A percentile compares a stretch with the other conserved stretches of the same genome.
These are phyloP conservation scores for Ferrisia virgata DNA, from an alignment of 2,888 invertebrate genomes.

Conservation along the genomic window DNA sequence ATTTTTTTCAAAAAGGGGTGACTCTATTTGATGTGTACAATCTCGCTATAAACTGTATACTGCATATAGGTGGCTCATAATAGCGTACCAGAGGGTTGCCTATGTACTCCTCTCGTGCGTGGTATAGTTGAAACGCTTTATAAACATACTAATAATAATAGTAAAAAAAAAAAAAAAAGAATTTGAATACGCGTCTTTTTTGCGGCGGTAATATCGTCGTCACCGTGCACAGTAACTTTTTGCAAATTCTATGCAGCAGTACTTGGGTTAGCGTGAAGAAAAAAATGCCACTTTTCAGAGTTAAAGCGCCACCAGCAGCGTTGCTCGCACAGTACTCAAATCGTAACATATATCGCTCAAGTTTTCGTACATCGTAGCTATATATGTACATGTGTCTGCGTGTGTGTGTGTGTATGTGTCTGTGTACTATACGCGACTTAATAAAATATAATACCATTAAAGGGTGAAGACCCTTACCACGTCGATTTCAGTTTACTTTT, in stretches of 20 bases:
- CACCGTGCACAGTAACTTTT: background rate
- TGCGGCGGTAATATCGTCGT: background rate
- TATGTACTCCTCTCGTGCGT: too few species aligned
- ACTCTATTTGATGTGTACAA: conserved; percentile 1
- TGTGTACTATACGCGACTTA: background rate
- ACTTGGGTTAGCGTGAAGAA: too few species aligned
- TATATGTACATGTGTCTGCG: too few species aligned
- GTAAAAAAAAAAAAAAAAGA: background rate
- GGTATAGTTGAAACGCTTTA: background rate
- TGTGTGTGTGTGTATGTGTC: too few species aligned
- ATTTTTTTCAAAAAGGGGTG: conserved; percentile 17
- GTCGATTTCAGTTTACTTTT: conserved; percentile 5
- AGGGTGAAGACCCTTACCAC: background rate
- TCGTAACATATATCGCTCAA: too few species aligned
- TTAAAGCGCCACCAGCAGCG: too few species aligned
- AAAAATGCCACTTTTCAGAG: background rate
- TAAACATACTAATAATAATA: conserved; percentile 1
- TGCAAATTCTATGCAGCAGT: background rate
- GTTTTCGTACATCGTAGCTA: too few species aligned
- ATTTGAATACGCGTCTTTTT: background rate
- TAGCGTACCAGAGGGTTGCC: conserved; percentile 3
- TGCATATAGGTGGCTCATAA: background rate
- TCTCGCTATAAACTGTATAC: background rate
- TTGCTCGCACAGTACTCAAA: too few species aligned
- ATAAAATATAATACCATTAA: background rate